Percentiles rank a stretch among this genome's conserved stretches.
phyloP scores from a whole-genome alignment of 64 coral and sea anemone genomes.

The Stichodactyla helianthus region DNA sequence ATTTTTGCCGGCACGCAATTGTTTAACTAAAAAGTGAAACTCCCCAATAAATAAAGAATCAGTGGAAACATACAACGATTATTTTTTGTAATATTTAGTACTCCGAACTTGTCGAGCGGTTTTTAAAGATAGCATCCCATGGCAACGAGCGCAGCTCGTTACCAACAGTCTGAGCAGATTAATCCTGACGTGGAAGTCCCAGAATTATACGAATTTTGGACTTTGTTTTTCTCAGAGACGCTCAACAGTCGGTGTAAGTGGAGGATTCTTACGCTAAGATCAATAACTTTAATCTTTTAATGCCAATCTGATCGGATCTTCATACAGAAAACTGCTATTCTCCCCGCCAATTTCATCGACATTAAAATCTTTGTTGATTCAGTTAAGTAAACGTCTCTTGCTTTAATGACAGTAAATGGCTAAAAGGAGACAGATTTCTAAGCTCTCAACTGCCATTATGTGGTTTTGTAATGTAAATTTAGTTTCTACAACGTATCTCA shows the following conservation, averaged over 20 bases:
- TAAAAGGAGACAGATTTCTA: not conserved
- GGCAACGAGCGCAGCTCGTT: not conserved
- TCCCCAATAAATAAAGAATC: too few relatives aligned
- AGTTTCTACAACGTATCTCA: not conserved
- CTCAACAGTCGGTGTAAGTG: not conserved
- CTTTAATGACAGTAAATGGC: not conserved
- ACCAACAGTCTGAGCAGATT: not conserved
- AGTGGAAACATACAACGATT: too few relatives aligned
- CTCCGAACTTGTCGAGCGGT: too few relatives aligned
- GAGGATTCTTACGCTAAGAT: not conserved
- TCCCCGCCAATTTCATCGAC: not conserved
- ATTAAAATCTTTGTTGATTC: not conserved
- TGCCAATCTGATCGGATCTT: conserved; percentile 7
- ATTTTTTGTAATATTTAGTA: too few relatives aligned
- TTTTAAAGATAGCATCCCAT: not conserved
- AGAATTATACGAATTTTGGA: not conserved
- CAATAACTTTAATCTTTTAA: conserved; percentile 5
- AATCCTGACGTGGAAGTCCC: not conserved
- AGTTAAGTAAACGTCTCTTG: conserved; percentile 11
- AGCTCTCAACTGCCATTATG: not conserved
- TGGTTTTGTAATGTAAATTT: conserved; percentile 24
- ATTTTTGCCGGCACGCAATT: too few relatives aligned
- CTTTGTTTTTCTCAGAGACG: not conserved
- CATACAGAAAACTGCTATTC: not conserved
- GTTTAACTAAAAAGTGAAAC: too few relatives aligned